phyloP scores from a whole-genome alignment of 2,797 vertebrate genomes.

The Rhinella marina region DNA sequence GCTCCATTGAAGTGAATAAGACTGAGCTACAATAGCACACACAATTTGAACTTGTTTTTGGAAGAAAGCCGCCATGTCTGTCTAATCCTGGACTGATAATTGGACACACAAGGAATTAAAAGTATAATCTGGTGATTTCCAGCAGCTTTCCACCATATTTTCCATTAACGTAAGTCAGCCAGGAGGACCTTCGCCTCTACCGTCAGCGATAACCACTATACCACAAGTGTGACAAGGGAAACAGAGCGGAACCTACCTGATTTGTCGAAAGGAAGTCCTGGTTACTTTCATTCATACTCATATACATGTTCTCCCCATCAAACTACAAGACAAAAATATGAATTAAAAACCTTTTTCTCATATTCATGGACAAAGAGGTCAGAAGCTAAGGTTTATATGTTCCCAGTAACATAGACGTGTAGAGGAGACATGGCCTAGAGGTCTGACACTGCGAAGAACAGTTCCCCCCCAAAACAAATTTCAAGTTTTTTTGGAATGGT shows the following conservation, averaged over 20 bases:
- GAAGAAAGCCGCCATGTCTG: neutral
- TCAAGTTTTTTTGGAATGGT: neutral
- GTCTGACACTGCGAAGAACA: neutral
- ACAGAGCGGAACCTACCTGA: conserved; percentile 80
- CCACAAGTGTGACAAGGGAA: conserved; percentile 41
- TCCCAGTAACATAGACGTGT: neutral
- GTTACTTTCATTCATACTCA: conserved; percentile 98
- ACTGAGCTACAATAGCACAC: neutral
- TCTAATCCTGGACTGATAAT: neutral
- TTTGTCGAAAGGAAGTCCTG: conserved; percentile 94
- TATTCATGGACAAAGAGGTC: conserved; percentile 3
- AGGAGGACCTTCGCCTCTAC: neutral
- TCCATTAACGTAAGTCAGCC: neutral
- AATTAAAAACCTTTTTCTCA: conserved; percentile 36
- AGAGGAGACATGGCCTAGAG: neutral
- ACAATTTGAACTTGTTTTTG: neutral
- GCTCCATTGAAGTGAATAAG: neutral
- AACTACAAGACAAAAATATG: conserved; percentile 80
- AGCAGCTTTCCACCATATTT: neutral
- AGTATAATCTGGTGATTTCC: neutral
- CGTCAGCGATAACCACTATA: conserved; percentile 38
- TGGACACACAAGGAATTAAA: neutral
- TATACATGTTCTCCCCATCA: conserved; percentile 96
- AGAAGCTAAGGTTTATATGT: neutral
- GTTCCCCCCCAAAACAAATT: neutral